These are phyloP conservation scores for Microplitis manilae DNA, from an alignment of 2,888 invertebrate species.

Conservation along the genomic window DNA sequence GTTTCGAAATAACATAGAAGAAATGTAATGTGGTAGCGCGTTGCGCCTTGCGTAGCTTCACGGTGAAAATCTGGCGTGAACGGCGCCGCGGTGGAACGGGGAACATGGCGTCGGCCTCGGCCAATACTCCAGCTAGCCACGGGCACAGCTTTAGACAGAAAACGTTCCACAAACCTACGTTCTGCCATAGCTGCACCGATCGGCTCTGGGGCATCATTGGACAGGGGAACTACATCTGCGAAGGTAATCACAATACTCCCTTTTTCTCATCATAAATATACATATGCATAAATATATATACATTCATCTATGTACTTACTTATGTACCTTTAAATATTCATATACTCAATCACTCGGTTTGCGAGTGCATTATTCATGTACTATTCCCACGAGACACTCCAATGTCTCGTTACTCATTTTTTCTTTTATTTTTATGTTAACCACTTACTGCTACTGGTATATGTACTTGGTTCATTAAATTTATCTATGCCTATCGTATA, in stretches of 20 bases:
- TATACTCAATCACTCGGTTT: too few species aligned
- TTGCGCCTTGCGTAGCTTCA: constrained; percentile 73
- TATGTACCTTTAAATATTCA: too few species aligned
- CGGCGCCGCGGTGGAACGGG: constrained; percentile 75
- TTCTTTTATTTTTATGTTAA: not conserved
- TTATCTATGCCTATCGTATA: not conserved
- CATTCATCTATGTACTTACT: too few species aligned
- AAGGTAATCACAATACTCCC: constrained; percentile 79
- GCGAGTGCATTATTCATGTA: too few species aligned
- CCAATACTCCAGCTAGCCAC: constrained; percentile 76
- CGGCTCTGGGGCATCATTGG: constrained; percentile 99
- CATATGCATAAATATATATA: too few species aligned
- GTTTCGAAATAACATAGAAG: constrained; percentile 74
- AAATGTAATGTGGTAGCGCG: constrained; percentile 71
- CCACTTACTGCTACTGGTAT: not conserved
- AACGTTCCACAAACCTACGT: constrained; percentile 99
- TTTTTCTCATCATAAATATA: not conserved
- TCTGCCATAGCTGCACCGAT: constrained; percentile 99
- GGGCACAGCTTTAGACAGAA: constrained; percentile 99
- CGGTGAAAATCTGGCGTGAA: constrained; percentile 78
- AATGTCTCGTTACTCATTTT: not conserved
- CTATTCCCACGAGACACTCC: not conserved
- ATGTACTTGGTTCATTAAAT: not conserved
- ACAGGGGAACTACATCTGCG: constrained; percentile 97
- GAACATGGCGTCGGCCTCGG: constrained; percentile 75